Evolutionary conservation across 2,888 invertebrate genomes (phyloP).

Genomic region (Caenorhabditis sinica): DNA sequence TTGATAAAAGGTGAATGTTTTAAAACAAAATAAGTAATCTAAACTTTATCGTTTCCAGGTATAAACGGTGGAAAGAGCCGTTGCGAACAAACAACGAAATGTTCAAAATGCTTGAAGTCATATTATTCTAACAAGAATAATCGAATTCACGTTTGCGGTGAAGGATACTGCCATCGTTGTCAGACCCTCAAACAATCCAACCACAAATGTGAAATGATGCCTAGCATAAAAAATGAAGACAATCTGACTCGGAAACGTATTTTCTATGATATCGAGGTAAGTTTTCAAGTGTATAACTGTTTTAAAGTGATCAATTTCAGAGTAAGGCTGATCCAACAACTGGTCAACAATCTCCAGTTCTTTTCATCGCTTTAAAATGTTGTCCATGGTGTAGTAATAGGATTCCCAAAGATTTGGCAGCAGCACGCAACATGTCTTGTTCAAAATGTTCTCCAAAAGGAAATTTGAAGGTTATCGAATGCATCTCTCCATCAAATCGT

Average conservation of each 20-base stretch:
- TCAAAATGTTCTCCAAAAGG: neutral
- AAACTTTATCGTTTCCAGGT: neutral
- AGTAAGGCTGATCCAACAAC: neutral
- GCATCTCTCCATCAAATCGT: neutral
- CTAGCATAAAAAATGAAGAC: neutral
- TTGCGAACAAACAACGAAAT: neutral
- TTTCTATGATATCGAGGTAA: neutral
- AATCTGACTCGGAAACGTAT: neutral
- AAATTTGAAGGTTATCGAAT: neutral
- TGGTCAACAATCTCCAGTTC: neutral
- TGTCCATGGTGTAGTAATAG: neutral
- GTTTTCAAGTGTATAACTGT: neutral
- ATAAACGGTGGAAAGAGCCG: neutral
- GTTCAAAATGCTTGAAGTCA: neutral
- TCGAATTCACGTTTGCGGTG: neutral
- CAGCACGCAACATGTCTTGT: too few species aligned
- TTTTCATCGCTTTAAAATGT: neutral
- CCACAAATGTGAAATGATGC: neutral
- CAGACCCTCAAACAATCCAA: neutral
- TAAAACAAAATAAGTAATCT: neutral
- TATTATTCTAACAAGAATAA: neutral
- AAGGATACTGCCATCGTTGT: neutral
- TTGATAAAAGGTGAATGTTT: neutral
- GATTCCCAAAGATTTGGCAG: neutral
- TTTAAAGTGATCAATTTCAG: too few species aligned